phyloP scores from a whole-genome alignment of 2,888 invertebrate species.

The Pammene fasciana region DNA sequence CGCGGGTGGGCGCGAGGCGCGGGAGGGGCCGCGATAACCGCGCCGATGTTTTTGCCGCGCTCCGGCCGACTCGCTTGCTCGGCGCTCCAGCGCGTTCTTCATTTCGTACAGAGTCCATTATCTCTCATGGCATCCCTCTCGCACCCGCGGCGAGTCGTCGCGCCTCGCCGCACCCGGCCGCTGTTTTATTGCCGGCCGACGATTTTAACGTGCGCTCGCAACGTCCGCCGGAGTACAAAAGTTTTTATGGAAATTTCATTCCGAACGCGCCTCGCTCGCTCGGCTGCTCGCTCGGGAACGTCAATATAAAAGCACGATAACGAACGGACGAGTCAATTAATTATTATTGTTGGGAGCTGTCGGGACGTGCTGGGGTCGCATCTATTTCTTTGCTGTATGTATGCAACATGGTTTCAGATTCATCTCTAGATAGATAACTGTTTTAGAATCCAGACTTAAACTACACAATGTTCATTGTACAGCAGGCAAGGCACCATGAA shows the following conservation, averaged over 20 bases:
- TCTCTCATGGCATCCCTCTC: slow-evolving; percentile 74
- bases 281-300: slow-evolving; percentile 75
- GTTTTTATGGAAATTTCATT: slow-evolving; percentile 84
- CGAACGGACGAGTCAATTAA: slow-evolving; percentile 84
- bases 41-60: slow-evolving; percentile 81
- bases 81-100: slow-evolving; percentile 79
- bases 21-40: slow-evolving; percentile 72
- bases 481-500: too few species aligned
- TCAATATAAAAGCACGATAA: slow-evolving; percentile 84
- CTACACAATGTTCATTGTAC: too few species aligned
- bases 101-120: slow-evolving; percentile 81
- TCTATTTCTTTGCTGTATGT: slow-evolving; percentile 35
- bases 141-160: slow-evolving; percentile 73
- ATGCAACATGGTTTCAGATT: slow-evolving; percentile 18
- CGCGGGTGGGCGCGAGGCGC: slow-evolving; percentile 52
- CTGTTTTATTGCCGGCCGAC: slow-evolving; percentile 83
- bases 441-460: too few species aligned
- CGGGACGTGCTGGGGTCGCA: slow-evolving; percentile 63
- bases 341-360: slow-evolving; percentile 83
- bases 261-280: slow-evolving; percentile 81
- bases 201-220: slow-evolving; percentile 84
- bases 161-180: slow-evolving; percentile 82
- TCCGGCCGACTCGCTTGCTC: slow-evolving; percentile 77
- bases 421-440: background rate
- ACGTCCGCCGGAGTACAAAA: slow-evolving; percentile 83